phyloP scores from a whole-genome alignment of 1,140 invertebrate species.

The Drosophila repletoides region DNA sequence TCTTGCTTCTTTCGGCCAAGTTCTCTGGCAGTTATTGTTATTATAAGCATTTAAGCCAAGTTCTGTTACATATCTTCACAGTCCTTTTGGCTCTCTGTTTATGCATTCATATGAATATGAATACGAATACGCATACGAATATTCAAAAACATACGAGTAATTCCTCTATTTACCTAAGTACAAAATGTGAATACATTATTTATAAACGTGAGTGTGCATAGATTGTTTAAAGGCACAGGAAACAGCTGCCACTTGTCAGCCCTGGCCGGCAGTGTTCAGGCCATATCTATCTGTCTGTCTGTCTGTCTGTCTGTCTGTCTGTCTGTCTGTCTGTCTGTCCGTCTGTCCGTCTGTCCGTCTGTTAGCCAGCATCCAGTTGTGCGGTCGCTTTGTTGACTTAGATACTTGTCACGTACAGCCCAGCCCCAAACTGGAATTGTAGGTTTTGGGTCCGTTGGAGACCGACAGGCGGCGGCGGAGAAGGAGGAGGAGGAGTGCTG shows the following conservation, averaged over 20 bases:
- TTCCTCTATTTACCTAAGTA: background rate
- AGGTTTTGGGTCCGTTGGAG: background rate
- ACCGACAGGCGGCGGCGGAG: no score
- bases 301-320: no score
- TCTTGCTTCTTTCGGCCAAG: no score
- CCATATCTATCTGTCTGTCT: no score
- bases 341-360: no score
- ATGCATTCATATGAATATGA: no score
- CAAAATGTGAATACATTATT: constrained; percentile 10
- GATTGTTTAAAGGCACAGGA: background rate
- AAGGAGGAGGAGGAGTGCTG: no score
- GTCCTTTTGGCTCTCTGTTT: no score
- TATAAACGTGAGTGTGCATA: constrained; percentile 13
- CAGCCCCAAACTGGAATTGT: background rate
- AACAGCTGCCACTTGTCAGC: background rate
- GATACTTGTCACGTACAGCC: constrained; percentile 12
- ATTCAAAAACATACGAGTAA: background rate
- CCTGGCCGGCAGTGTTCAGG: background rate
- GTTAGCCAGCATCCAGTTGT: background rate
- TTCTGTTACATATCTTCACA: no score
- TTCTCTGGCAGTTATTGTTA: no score
- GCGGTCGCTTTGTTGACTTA: constrained; percentile 15
- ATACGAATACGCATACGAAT: background rate
- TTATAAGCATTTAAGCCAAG: no score
- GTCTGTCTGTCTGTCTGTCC: no score